A percentile compares a stretch with the other conserved stretches of the same genome.
Evolutionary conservation across 2,113 vertebrate genomes (phyloP).

Genomic region (Pangasianodon hypophthalmus): DNA sequence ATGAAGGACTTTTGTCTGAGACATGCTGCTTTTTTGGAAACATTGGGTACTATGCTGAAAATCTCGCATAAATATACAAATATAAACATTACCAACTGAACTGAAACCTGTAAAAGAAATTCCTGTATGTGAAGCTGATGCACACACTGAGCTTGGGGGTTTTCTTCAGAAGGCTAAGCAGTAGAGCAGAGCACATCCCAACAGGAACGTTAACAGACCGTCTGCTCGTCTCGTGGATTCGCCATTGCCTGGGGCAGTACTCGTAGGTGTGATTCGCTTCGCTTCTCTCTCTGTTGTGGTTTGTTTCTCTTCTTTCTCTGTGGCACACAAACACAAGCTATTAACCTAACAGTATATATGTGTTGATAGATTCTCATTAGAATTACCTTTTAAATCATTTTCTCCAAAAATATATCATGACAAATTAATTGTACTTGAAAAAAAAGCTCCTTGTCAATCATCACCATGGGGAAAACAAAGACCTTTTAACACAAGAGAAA

Average conservation of each 20-base stretch:
- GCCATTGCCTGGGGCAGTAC: neutral
- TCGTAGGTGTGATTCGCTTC: no score
- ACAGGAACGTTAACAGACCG: neutral
- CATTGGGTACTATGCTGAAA: no score
- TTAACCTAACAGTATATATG: neutral
- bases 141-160: neutral
- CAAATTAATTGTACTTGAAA: no score
- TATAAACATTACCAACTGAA: neutral
- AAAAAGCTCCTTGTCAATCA: no score
- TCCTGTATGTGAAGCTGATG: no score
- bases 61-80: no score
- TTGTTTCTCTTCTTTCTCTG: neutral
- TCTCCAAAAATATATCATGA: neutral
- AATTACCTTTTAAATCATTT: neutral
- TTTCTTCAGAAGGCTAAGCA: neutral
- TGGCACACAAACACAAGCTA: neutral
- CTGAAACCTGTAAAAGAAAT: neutral
- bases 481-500: no score
- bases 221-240: neutral
- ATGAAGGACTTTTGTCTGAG: no score
- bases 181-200: neutral
- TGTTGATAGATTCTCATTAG: neutral
- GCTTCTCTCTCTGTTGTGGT: neutral
- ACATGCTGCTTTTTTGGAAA: no score
- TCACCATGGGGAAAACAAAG: no score